Evolutionary conservation across 2,113 vertebrate genomes (phyloP).

Genomic region (Crocuta crocuta): DNA sequence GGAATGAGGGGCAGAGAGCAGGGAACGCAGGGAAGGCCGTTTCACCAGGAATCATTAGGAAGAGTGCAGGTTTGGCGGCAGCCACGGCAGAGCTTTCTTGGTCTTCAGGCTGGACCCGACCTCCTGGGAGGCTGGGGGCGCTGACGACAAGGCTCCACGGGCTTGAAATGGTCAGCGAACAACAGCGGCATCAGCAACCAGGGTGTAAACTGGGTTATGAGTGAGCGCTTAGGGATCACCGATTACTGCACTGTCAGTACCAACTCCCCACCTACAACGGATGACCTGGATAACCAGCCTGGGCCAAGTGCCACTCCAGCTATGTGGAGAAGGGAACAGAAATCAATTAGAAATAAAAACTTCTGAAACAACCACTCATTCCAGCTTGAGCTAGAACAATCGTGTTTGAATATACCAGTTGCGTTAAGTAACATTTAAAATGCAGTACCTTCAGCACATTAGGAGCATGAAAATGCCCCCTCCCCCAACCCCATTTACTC

Average conservation of each 20-base stretch:
- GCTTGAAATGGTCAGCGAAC: neutral
- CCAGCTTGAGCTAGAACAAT: neutral
- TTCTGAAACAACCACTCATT: slow-evolving; percentile 1
- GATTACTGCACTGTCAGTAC: neutral
- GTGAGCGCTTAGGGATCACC: neutral
- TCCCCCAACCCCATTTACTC: neutral
- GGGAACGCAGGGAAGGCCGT: neutral
- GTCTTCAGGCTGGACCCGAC: neutral
- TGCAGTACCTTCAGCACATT: neutral
- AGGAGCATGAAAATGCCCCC: neutral
- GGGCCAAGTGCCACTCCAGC: neutral
- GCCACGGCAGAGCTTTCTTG: neutral
- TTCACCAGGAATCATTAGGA: neutral
- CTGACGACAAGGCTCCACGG: neutral
- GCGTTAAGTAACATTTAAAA: slow-evolving; percentile 25
- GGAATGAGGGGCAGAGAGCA: neutral
- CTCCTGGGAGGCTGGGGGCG: neutral
- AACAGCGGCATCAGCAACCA: neutral
- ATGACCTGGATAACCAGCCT: neutral
- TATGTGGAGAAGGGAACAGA: neutral
- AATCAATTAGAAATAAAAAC: slow-evolving; percentile 3
- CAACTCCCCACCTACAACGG: neutral
- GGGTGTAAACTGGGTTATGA: neutral
- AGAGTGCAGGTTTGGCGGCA: neutral
- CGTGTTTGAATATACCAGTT: neutral